phyloP scores from a whole-genome alignment of 2,888 invertebrate genomes.

The Antheraea yamamai region DNA sequence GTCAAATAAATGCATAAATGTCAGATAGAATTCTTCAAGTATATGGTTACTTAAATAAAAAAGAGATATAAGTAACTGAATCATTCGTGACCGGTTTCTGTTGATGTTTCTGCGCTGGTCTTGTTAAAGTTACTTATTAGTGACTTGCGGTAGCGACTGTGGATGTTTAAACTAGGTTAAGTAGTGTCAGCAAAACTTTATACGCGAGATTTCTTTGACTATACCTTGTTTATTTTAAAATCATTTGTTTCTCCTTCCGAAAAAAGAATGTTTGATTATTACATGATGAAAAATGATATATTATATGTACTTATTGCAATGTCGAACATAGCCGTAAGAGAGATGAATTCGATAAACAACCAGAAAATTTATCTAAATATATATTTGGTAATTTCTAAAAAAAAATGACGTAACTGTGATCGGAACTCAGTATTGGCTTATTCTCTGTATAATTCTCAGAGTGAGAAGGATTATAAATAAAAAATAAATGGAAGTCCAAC shows the following conservation, averaged over 20 bases:
- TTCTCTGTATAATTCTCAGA: background rate
- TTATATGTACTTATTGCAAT: background rate
- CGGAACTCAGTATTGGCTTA: background rate
- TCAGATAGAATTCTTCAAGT: background rate
- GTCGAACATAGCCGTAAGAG: background rate
- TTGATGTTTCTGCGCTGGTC: slow-evolving; percentile 4
- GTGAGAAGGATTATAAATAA: background rate
- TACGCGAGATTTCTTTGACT: background rate
- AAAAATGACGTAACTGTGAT: background rate
- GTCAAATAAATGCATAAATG: background rate
- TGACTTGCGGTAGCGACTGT: slow-evolving; percentile 1
- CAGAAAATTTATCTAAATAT: background rate
- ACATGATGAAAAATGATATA: background rate
- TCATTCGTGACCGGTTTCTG: slow-evolving; percentile 2
- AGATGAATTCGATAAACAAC: background rate
- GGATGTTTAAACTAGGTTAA: slow-evolving; percentile 10
- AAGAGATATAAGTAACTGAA: background rate
- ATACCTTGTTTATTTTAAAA: background rate
- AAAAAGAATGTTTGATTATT: background rate
- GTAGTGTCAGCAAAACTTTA: background rate
- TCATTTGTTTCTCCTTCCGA: background rate
- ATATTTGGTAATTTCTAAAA: background rate
- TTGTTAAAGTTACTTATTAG: slow-evolving; percentile 10
- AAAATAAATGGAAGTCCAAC: background rate
- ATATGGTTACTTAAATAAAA: background rate